A percentile compares a stretch with the other conserved stretches of the same genome.
phyloP scores from a whole-genome alignment of 2,888 invertebrate genomes.

The Stegophylla sp. region DNA sequence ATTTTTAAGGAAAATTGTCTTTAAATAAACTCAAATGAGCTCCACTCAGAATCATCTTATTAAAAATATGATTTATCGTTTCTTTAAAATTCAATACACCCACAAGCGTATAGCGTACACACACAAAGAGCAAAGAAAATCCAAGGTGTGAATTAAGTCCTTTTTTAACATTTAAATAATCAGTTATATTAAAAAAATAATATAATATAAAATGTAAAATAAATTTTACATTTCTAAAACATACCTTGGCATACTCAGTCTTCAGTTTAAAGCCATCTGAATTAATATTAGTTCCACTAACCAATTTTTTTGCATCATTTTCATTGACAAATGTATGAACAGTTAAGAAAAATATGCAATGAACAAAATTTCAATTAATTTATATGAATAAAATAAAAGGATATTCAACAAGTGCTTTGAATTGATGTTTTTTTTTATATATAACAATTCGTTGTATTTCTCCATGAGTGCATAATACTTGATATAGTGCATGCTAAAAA shows the following conservation, averaged over 20 bases:
- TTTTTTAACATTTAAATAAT: too few species aligned
- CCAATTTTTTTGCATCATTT: background rate
- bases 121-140: too few species aligned
- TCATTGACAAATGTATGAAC: background rate
- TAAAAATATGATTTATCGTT: too few species aligned
- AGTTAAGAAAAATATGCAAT: constrained; percentile 1
- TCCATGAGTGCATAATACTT: background rate
- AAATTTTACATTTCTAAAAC: background rate
- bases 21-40: too few species aligned
- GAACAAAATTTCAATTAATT: background rate
- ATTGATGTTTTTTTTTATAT: background rate
- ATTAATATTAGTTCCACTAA: background rate
- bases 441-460: constrained; percentile 5
- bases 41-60: too few species aligned
- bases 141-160: too few species aligned
- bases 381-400: background rate
- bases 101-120: too few species aligned
- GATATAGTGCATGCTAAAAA: constrained; percentile 5
- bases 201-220: too few species aligned
- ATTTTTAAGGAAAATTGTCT: too few species aligned
- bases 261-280: background rate
- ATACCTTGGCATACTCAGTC: background rate
- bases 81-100: too few species aligned
- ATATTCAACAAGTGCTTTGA: constrained; percentile 4
- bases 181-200: too few species aligned